These are phyloP conservation scores for Simalia tracyae DNA, from an alignment of 2,797 vertebrate genomes.

Conservation along the genomic window DNA sequence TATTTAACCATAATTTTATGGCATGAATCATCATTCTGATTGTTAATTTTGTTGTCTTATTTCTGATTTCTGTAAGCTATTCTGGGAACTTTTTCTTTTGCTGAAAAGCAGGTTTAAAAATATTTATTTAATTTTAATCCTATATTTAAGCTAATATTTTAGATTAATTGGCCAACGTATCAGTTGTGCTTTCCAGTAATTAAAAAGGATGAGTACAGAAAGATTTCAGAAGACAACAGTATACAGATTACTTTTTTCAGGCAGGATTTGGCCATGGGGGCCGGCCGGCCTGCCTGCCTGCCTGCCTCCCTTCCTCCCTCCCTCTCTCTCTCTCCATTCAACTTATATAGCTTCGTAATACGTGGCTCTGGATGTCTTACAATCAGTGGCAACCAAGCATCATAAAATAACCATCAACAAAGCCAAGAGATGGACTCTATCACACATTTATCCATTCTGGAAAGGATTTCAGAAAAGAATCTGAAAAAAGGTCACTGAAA, in stretches of 20 bases:
- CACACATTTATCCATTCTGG: background rate
- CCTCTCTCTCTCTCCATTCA: too few species aligned
- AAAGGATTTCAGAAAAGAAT: background rate
- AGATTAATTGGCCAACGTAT: background rate
- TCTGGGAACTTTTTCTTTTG: background rate
- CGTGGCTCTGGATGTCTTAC: background rate
- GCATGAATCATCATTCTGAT: slow-evolving; percentile 14
- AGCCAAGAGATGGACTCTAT: background rate
- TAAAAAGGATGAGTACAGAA: background rate
- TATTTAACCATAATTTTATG: slow-evolving; percentile 11
- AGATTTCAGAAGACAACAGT: background rate
- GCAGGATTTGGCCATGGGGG: background rate
- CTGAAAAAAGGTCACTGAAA: background rate
- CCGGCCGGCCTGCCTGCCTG: background rate
- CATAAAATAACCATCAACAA: background rate
- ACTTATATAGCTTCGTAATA: background rate
- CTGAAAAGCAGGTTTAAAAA: background rate
- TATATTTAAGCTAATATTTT: background rate
- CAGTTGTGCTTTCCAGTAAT: background rate
- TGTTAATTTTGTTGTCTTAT: slow-evolving; percentile 1
- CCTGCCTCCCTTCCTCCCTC: too few species aligned
- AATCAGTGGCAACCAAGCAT: background rate
- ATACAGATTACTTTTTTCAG: background rate
- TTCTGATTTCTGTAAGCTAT: background rate
- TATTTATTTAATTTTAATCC: background rate